phyloP scores from a whole-genome alignment of 2,797 vertebrate species.

The Chiropotes sagulatus region DNA sequence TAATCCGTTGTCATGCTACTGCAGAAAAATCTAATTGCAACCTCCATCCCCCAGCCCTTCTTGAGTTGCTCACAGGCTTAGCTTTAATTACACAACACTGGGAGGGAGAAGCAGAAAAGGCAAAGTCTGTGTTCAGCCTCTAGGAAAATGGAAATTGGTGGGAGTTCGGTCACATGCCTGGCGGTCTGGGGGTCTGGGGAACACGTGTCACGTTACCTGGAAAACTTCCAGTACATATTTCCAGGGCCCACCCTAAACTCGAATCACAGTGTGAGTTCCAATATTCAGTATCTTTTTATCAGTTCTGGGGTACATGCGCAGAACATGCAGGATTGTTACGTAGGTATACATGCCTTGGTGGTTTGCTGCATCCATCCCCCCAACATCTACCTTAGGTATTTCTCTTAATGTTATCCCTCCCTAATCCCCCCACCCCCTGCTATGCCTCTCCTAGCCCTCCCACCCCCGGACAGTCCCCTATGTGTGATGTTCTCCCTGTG shows the following conservation, averaged over 20 bases:
- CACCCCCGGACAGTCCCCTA: no score
- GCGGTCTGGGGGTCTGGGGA: not conserved
- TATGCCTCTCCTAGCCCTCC: no score
- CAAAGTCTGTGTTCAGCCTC: not conserved
- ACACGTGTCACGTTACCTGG: rapidly evolving
- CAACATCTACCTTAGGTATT: no score
- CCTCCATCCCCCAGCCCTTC: not conserved
- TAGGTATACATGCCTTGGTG: no score
- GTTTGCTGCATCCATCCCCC: no score
- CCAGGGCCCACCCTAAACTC: no score
- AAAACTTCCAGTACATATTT: rapidly evolving
- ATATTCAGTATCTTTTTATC: not conserved
- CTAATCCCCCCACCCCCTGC: no score
- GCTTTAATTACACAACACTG: not conserved
- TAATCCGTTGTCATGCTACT: not conserved
- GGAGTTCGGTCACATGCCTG: rapidly evolving
- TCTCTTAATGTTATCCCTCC: no score
- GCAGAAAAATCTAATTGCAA: not conserved
- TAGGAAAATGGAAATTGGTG: not conserved
- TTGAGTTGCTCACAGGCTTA: not conserved
- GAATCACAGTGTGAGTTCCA: not conserved
- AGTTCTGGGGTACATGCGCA: no score
- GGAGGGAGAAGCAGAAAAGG: not conserved
- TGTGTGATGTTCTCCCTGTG: no score
- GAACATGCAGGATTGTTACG: no score